These are phyloP conservation scores for Nanorana parkeri DNA, from an alignment of 2,113 vertebrate genomes.

Conservation along the genomic window DNA sequence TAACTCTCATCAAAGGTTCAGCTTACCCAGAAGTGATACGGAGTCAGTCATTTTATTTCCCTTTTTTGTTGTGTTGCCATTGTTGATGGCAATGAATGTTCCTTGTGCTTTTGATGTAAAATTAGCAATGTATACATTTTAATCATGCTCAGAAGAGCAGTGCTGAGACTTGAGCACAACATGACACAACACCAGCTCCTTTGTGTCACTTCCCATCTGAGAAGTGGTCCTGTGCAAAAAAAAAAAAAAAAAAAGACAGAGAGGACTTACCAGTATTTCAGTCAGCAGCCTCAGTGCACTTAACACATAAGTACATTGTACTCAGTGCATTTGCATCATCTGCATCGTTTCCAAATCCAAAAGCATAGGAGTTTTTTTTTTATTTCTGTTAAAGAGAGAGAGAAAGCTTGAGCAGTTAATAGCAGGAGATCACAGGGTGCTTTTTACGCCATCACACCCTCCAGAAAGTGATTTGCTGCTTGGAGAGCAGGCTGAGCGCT, in stretches of 20 bases:
- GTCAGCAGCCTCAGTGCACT: conserved; percentile 15
- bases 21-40: too few relatives aligned
- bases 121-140: background rate
- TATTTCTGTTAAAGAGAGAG: background rate
- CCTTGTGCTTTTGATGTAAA: background rate
- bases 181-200: conserved; percentile 18
- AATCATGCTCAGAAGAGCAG: background rate
- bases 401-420: background rate
- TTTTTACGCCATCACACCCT: conserved; percentile 14
- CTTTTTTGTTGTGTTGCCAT: background rate
- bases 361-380: background rate
- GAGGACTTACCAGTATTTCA: conserved; percentile 41
- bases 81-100: background rate
- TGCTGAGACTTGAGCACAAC: background rate
- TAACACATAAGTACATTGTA: conserved; percentile 11
- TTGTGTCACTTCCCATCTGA: conserved; percentile 14
- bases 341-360: background rate
- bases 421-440: conserved; percentile 22
- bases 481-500: background rate
- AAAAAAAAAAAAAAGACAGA: background rate
- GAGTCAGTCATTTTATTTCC: too few relatives aligned
- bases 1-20: too few relatives aligned
- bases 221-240: background rate
- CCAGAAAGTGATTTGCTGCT: conserved; percentile 25
- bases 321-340: background rate